Evolutionary conservation across 2,888 invertebrate genomes (phyloP).

Genomic region (Caenorhabditis macrosperma): DNA sequence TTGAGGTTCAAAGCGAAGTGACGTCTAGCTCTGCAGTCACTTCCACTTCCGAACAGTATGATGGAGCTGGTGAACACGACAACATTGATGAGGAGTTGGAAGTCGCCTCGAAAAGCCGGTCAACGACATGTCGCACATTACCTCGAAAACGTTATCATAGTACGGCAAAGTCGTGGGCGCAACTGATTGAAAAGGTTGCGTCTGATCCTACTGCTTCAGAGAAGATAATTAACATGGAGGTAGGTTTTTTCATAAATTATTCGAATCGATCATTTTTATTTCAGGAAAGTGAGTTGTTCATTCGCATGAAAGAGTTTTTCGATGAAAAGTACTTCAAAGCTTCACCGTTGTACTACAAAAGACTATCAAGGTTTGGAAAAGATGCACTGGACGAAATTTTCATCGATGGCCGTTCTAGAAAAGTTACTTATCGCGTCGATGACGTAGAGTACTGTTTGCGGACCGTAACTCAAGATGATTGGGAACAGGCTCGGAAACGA

Average conservation of each 20-base stretch:
- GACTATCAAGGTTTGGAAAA: constrained; percentile 1
- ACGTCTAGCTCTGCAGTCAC: neutral
- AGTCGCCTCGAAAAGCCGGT: neutral
- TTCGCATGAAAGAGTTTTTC: constrained; percentile 41
- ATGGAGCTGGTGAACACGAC: constrained; percentile 9
- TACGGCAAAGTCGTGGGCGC: constrained; percentile 16
- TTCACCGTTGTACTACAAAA: constrained; percentile 7
- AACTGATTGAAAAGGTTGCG: constrained; percentile 37
- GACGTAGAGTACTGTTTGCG: constrained; percentile 39
- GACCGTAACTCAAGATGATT: constrained; percentile 28
- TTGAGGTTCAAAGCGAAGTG: neutral
- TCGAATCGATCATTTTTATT: constrained; percentile 7
- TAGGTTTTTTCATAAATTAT: constrained; percentile 16
- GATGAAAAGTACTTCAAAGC: constrained; percentile 28
- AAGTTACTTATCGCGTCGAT: constrained; percentile 32
- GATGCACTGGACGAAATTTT: neutral
- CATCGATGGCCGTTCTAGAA: neutral
- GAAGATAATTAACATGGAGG: constrained; percentile 46
- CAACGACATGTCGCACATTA: constrained; percentile 1
- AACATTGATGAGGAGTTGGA: constrained; percentile 43
- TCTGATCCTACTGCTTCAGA: constrained; percentile 16
- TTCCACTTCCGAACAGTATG: constrained; percentile 27
- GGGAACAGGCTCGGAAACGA: constrained; percentile 25
- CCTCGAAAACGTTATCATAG: constrained; percentile 2
- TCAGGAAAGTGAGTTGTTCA: constrained; percentile 42